Conservation (phyloP, 2,888 invertebrate genomes). For the Cacoxenus indagator region DNA sequence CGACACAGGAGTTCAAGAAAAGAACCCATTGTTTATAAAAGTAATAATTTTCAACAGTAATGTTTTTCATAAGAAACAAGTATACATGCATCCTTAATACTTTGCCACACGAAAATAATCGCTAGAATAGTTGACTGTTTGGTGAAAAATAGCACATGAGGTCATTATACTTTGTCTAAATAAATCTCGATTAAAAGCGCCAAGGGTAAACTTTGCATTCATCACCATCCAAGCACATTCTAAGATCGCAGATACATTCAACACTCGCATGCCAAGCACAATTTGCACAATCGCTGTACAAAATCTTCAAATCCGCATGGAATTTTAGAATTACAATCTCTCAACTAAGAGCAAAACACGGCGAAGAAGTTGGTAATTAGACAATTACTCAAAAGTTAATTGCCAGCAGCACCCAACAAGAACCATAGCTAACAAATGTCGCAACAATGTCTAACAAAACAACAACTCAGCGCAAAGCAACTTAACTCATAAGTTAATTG, state of each 20-base stretch:
- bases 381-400: slow-evolving; percentile 8
- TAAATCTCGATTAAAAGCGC: too few species aligned
- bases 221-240: neutral
- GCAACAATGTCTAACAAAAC: neutral
- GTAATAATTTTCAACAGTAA: too few species aligned
- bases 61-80: too few species aligned
- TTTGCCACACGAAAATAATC: too few species aligned
- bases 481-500: slow-evolving; percentile 3
- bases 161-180: too few species aligned
- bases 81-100: too few species aligned
- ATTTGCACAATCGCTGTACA: neutral
- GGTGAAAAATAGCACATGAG: too few species aligned
- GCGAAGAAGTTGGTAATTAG: neutral
- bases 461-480: neutral
- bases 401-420: neutral
- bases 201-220: neutral
- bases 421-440: neutral
- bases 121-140: too few species aligned
- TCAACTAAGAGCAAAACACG: neutral
- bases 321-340: neutral
- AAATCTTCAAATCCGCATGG: neutral
- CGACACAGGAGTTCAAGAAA: too few species aligned
- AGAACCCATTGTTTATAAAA: too few species aligned
- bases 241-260: neutral
- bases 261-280: neutral